These are phyloP conservation scores for Anticlea derivata DNA, from an alignment of 2,888 invertebrate genomes.

Conservation along the genomic window DNA sequence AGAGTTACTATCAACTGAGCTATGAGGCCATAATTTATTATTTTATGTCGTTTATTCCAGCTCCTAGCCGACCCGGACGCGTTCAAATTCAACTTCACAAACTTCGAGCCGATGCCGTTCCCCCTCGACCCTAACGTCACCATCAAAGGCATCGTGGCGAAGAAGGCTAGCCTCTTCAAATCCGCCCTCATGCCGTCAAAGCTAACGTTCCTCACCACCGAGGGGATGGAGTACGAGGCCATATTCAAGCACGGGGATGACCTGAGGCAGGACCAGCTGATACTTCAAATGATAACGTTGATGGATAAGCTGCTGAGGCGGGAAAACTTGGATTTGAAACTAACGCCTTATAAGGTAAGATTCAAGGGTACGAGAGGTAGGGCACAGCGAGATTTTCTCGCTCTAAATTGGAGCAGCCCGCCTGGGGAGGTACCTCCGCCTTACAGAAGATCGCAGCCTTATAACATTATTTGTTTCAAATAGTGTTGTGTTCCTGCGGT, in stretches of 20 bases:
- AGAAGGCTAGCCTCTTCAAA: conserved; percentile 96
- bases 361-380: too few relatives aligned
- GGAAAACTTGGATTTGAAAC: conserved; percentile 97
- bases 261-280: conserved; percentile 97
- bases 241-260: conserved; percentile 99
- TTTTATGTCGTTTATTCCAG: conserved; percentile 52
- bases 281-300: conserved; percentile 98
- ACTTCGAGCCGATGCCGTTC: conserved; percentile 96
- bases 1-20: too few relatives aligned
- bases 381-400: too few relatives aligned
- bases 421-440: too few relatives aligned
- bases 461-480: too few relatives aligned
- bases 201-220: conserved; percentile 93
- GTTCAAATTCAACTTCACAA: conserved; percentile 93
- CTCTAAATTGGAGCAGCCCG: too few relatives aligned
- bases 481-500: too few relatives aligned
- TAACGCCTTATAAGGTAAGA: conserved; percentile 91
- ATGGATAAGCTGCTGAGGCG: conserved; percentile 97
- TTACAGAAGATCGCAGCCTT: too few relatives aligned
- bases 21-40: too few relatives aligned
- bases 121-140: conserved; percentile 96
- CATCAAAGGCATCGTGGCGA: conserved; percentile 94
- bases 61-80: conserved; percentile 91
- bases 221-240: conserved; percentile 93
- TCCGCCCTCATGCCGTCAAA: conserved; percentile 97